Evolutionary conservation across 2,113 vertebrate genomes (phyloP), one percentile per base, ranked within the genome.

Genomic region (Phalacrocorax carbo): DNA sequence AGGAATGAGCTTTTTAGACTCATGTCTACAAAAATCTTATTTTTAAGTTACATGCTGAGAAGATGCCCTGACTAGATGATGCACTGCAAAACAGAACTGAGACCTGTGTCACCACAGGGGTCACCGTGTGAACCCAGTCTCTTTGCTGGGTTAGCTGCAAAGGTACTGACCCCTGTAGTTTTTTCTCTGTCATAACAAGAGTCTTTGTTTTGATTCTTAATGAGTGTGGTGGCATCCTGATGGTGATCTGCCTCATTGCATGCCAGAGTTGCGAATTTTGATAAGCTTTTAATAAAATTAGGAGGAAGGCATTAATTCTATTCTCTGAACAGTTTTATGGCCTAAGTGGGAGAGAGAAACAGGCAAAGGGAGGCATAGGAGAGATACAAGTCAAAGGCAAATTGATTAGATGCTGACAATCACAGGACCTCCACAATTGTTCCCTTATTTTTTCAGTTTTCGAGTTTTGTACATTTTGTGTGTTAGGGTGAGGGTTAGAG

Each of bases 91-190:
- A 26, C 6, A 57, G 52, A 64, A 13, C 29, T 26, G 44, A 80
- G 62, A 25, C 36, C 29, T 2, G 1, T 0, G 0, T 71, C 23
- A 23, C 13, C 9, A 30, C 18, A 20, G 32, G 9, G 16, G 23
- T 79, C 22, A 15, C 29, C 21, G 11, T 3, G 14, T 48, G 13
- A 23, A 68, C 7, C 4, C n/a, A 52, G 54, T 15, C 34, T 82
- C 48, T 89, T 58, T 57, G 26, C 34, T 48, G 12, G 32, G 5
- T 76, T 90, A 68, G 18, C 16, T 90, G 11, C 48, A 62, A 66
- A 58, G 25, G 27, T 32, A 10, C 44, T 46, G 48, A 52, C 16
- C 21, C 11, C 13, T n/a, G 23, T 21, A 61, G 20, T 21, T 72
- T 61, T 70, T 77, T 36, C 14, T 76, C 32, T 69, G 18, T 25